A percentile compares a stretch with the other conserved stretches of the same genome.
Evolutionary conservation across 1,140 invertebrate genomes (phyloP).

Genomic region (Brachionus rubens): DNA sequence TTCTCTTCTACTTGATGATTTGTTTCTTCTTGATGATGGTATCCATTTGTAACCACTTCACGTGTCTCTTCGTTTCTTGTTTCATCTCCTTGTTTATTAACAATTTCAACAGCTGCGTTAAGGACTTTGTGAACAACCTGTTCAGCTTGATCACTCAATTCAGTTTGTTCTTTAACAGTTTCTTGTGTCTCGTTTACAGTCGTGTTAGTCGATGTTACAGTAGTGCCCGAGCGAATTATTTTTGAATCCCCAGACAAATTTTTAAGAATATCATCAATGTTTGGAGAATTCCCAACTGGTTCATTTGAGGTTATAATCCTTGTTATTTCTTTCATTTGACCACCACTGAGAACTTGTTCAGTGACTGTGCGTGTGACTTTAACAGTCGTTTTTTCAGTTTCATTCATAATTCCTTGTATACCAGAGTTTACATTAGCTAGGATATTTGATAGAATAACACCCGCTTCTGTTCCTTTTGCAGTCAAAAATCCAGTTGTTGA

Average conservation of each 20-base stretch:
- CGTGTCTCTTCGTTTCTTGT: not conserved
- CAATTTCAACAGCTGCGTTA: slow-evolving; percentile 13
- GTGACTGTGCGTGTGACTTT: slow-evolving; percentile 37
- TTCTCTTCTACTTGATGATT: not conserved
- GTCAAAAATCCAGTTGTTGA: slow-evolving; percentile 35
- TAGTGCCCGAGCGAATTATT: not conserved
- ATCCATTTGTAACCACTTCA: not conserved
- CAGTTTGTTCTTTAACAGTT: not conserved
- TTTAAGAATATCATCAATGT: not conserved
- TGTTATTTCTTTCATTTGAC: slow-evolving; percentile 19
- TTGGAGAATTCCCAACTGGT: not conserved
- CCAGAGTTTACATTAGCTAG: not conserved
- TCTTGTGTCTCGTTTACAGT: not conserved
- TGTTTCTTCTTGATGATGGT: not conserved
- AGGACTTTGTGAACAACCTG: slow-evolving; percentile 25
- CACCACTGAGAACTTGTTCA: slow-evolving; percentile 19
- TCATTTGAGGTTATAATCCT: not conserved
- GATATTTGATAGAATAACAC: slow-evolving; percentile 21
- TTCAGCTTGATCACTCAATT: slow-evolving; percentile 5
- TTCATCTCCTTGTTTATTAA: not conserved
- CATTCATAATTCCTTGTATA: slow-evolving; percentile 41
- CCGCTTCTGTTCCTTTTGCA: slow-evolving; percentile 35
- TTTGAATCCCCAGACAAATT: not conserved
- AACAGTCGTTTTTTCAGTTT: slow-evolving; percentile 35
- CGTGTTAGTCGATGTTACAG: not conserved